Conservation (phyloP, 2,113 vertebrate species). For the Rousettus leschenaultii region DNA sequence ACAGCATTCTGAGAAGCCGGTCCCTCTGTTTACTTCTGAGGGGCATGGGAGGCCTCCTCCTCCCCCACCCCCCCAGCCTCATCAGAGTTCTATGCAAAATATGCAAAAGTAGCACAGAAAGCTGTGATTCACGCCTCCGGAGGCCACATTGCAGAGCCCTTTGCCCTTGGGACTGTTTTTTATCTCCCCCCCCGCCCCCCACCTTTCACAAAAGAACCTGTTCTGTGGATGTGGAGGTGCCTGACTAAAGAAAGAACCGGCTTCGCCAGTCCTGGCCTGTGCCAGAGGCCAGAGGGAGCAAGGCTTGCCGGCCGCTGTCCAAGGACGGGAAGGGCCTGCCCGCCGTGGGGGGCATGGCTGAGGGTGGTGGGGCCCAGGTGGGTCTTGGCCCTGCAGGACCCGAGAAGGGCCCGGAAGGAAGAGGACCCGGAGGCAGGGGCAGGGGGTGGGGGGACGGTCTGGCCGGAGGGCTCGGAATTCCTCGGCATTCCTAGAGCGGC, state of each 20-base stretch:
- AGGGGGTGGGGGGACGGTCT: rapidly evolving
- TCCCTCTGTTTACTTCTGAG: too few species aligned
- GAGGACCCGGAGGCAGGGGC: rapidly evolving
- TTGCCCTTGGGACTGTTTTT: neutral
- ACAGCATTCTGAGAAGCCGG: neutral
- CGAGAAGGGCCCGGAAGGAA: neutral
- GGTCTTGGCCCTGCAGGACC: neutral
- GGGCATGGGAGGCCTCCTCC: too few species aligned
- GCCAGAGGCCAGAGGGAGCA: neutral
- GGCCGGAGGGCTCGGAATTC: rapidly evolving
- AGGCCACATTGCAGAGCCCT: neutral
- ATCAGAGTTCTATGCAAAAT: too few species aligned
- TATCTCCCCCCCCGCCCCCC: neutral
- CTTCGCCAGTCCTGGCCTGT: neutral
- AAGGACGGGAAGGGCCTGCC: neutral
- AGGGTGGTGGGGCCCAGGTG: rapidly evolving
- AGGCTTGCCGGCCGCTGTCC: neutral
- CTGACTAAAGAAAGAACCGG: neutral
- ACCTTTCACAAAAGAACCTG: neutral
- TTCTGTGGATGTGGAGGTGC: neutral
- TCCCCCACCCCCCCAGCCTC: too few species aligned
- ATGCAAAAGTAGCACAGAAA: neutral
- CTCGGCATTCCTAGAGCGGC: rapidly evolving
- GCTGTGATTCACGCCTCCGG: neutral
- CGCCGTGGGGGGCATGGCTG: neutral